A percentile compares a stretch with the other conserved stretches of the same genome.
Evolutionary conservation across 1,140 invertebrate species (phyloP).

Genomic region (Lordiphosa collinella): DNA sequence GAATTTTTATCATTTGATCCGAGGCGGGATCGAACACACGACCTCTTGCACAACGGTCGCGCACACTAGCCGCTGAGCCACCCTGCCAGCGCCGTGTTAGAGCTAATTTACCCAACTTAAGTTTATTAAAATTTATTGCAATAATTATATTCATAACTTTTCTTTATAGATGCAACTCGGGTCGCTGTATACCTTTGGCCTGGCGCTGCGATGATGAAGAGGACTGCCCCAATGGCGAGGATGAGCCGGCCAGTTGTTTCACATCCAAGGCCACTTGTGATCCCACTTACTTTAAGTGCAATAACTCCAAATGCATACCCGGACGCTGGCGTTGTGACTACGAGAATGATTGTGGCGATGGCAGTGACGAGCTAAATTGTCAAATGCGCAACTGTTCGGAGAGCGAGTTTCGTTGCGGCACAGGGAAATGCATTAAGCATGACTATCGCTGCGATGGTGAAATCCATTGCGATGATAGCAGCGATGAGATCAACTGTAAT

Average conservation of each 20-base stretch:
- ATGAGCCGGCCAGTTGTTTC: conserved; percentile 84
- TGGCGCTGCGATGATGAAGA: conserved; percentile 90
- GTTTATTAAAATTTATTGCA: too few relatives aligned
- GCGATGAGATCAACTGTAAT: conserved; percentile 85
- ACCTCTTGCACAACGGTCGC: too few relatives aligned
- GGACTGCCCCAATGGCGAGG: conserved; percentile 87
- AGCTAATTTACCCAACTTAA: too few relatives aligned
- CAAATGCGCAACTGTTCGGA: conserved; percentile 86
- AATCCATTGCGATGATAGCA: conserved; percentile 86
- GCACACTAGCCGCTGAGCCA: too few relatives aligned
- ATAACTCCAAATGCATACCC: conserved; percentile 83
- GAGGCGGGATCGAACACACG: too few relatives aligned
- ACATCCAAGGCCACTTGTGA: conserved; percentile 83
- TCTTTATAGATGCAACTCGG: conserved; percentile 81
- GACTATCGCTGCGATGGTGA: conserved; percentile 85
- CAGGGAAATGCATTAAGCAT: conserved; percentile 85
- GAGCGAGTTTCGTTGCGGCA: conserved; percentile 85
- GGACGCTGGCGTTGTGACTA: conserved; percentile 90
- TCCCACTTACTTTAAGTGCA: conserved; percentile 87
- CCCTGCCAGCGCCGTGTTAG: too few relatives aligned
- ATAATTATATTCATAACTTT: too few relatives aligned
- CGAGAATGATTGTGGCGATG: conserved; percentile 89
- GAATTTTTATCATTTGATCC: too few relatives aligned
- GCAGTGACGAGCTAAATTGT: conserved; percentile 86
- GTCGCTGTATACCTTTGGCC: conserved; percentile 88